These are phyloP conservation scores for Drosophila azteca DNA, from an alignment of 1,140 invertebrate genomes.

Conservation along the genomic window DNA sequence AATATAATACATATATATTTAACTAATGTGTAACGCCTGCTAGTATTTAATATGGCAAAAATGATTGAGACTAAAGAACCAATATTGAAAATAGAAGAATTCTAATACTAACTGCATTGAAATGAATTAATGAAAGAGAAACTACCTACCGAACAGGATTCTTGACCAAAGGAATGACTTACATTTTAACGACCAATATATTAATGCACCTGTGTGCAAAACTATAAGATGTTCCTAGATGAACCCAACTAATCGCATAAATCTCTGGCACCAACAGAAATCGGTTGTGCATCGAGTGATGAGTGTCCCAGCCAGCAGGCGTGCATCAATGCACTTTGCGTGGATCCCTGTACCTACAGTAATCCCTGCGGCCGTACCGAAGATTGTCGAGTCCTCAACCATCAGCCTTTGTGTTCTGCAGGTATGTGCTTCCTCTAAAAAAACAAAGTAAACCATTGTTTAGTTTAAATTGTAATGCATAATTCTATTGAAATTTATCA, in stretches of 20 bases:
- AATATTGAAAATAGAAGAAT: slow-evolving; percentile 24
- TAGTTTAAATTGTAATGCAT: slow-evolving; percentile 3
- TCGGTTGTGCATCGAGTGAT: slow-evolving; percentile 88
- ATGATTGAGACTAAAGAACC: slow-evolving; percentile 19
- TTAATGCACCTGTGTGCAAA: slow-evolving; percentile 19
- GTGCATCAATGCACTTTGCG: slow-evolving; percentile 90
- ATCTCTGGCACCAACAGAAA: slow-evolving; percentile 84
- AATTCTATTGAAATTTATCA: slow-evolving; percentile 12
- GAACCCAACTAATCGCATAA: slow-evolving; percentile 61
- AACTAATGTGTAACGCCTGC: slow-evolving; percentile 36
- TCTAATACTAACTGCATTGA: slow-evolving; percentile 71
- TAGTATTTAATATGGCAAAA: slow-evolving; percentile 43
- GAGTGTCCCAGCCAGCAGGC: slow-evolving; percentile 90
- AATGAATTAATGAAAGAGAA: slow-evolving; percentile 56
- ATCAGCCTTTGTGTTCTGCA: slow-evolving; percentile 91
- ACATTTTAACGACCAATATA: slow-evolving; percentile 35
- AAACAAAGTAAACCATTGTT: background rate
- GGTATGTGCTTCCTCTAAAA: slow-evolving; percentile 84
- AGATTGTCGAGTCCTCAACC: slow-evolving; percentile 90
- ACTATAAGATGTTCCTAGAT: slow-evolving; percentile 20
- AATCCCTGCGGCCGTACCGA: slow-evolving; percentile 87
- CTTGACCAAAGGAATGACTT: slow-evolving; percentile 61
- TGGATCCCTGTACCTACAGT: slow-evolving; percentile 88
- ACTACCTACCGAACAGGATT: slow-evolving; percentile 63
- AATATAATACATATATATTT: slow-evolving; percentile 19